Base-by-base conservation (phyloP, 2,888 invertebrate species). In the Acleris holmiana region DNA sequence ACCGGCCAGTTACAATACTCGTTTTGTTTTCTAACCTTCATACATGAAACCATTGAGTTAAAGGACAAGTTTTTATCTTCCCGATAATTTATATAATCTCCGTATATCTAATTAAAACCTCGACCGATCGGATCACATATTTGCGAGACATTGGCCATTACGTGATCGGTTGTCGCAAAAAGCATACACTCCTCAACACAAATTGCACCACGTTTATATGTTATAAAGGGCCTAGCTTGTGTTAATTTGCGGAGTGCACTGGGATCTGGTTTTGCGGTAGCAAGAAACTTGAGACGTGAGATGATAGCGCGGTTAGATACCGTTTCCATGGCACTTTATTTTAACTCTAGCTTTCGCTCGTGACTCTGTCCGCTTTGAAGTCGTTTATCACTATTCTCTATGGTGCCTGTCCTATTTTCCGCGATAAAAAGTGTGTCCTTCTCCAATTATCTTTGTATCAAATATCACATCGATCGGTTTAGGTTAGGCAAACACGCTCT, bases 211-310 rank as follows among this genome's bases (percentile, higher is more conserved):
- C 48, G 47, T 47, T n/a, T 46, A 53, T 63, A 53, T 19, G 35
- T 35, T 17, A 40, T 17, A 41, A 25, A 48, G 58, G 23, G 53
- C 53, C 53, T 25, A 21, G 4, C 21, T 48, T 41, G 58, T 25
- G 48, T 53, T 64, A 59, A 64, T 59, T 55, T 17, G 65, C 44
- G n/a, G 48, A 60, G 44, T 55, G 59, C 19, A 57, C 74, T 73
- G 69, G 60, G 73, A 74, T 79, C 78, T 65, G 67, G 78, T 78
- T 76, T 71, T 70, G 70, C 71, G 68, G 66, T 68, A 50, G 72
- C 79, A 85, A 85, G 82, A 84, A 85, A 77, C 72, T 71, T 67
- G 77, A 80, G 76, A 86, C 83, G 83, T 82, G 82, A 77, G 73
- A 65, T 44, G 77, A 72, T 74, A 76, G 67, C 68, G 61, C 74